A percentile compares a stretch with the other conserved stretches of the same genome.
phyloP scores from a whole-genome alignment of 2,888 invertebrate species.

The Cephus pygmeus region DNA sequence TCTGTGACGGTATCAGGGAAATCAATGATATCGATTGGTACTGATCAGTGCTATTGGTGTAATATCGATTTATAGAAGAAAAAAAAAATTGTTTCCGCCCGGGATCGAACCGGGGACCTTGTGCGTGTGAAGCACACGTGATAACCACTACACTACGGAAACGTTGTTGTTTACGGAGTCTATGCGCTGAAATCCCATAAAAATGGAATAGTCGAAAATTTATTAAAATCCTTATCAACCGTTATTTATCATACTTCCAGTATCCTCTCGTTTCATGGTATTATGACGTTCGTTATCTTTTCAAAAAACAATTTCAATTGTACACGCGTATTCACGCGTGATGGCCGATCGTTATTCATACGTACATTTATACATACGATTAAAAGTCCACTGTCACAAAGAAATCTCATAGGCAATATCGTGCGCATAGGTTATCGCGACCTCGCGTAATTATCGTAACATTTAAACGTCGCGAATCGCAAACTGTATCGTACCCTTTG shows the following conservation, averaged over 20 bases:
- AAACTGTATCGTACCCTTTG: slow-evolving; percentile 28
- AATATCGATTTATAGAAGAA: background rate
- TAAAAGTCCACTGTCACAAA: background rate
- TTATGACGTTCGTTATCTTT: background rate
- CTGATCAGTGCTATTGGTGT: background rate
- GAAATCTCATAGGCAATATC: background rate
- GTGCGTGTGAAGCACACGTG: slow-evolving; percentile 85
- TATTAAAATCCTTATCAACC: too few species aligned
- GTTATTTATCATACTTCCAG: too few species aligned
- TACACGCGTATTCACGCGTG: background rate
- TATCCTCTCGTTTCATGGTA: background rate
- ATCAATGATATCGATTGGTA: background rate
- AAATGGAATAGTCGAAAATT: background rate
- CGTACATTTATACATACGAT: background rate
- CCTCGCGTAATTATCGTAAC: slow-evolving; percentile 7
- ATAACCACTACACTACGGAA: slow-evolving; percentile 83
- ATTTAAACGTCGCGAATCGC: slow-evolving; percentile 15
- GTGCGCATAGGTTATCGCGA: background rate
- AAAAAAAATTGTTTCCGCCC: slow-evolving; percentile 48
- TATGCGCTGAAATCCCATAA: background rate
- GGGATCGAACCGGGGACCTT: slow-evolving; percentile 58
- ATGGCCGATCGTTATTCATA: background rate
- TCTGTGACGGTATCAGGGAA: background rate
- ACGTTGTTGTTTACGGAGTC: slow-evolving; percentile 46
- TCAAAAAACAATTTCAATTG: background rate